Base-by-base conservation (phyloP, 2,888 invertebrate species). In the Caenorhabditis sulstoni region DNA sequence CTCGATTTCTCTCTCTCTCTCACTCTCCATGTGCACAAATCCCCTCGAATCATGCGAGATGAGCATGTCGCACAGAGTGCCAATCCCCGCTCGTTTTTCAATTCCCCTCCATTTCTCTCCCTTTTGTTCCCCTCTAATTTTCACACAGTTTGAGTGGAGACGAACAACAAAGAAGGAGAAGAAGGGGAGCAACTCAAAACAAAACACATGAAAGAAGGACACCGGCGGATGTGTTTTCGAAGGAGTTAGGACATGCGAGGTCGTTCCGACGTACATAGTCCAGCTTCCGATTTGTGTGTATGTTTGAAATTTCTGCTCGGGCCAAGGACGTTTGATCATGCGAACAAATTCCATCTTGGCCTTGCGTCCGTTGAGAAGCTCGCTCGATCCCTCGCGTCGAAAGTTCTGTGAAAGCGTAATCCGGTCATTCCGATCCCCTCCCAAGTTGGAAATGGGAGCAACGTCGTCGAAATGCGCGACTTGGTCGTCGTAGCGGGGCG, bases 391-490 rank as follows among this genome's bases (percentile, higher is more conserved):
- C 57, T 35, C 41, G n/a, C 45, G 22, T 55, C 18, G 35, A 39
- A 39, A n/a, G 3, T 5, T 29, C 18, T 45, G 53, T 70, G 53
- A 3, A 29, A 16, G 37, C 37, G 55, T 59, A 59, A 59, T 68
- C 68, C 62, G 59, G 55, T 50, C 59, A 16, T 18, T 18, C 20
- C 23, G 16, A 39, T 23, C 37, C 47, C 64, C 61, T 71, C 64
- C 39, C 49, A 64, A 49, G 62, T 62, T 71, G 49, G 57, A 71
- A 71, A 71, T 71, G 71, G 44, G 71, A 71, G 71, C 71, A 71
- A 70, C 62, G 71, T 71, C 62, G 70, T 55, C 53, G 71, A 71
- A 71, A 71, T 71, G 57, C 62, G 71, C 64, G 61, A 64, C 57
- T 62, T 41, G 71, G 62, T 62, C 57, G 62, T 29, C 71, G 71